Evolutionary conservation across 1,140 invertebrate species (phyloP).

Genomic region (Drosophila ogumai): DNA sequence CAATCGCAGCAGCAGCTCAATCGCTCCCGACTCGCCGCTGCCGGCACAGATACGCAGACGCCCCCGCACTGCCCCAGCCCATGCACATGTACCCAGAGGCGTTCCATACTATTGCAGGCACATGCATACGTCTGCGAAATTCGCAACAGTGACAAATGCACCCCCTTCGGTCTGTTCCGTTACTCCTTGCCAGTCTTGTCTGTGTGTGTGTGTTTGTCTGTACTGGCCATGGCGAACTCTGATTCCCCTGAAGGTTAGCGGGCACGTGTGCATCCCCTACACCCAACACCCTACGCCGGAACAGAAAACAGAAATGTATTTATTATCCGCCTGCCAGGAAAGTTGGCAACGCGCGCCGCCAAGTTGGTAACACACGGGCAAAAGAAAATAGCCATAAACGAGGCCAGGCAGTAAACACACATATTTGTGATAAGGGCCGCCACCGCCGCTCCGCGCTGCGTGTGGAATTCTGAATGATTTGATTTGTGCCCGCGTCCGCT

Average conservation of each 20-base stretch:
- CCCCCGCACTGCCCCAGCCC: constrained; percentile 20
- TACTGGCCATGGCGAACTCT: constrained; percentile 7
- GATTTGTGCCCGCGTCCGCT: constrained; percentile 10
- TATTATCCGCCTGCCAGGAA: constrained; percentile 5
- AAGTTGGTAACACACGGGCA: constrained; percentile 26
- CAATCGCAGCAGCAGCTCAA: constrained; percentile 20
- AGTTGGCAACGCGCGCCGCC: constrained; percentile 10
- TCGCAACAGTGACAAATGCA: constrained; percentile 37
- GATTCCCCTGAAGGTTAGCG: constrained; percentile 10
- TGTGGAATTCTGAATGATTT: constrained; percentile 47
- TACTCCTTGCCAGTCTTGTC: constrained; percentile 24
- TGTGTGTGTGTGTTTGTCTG: constrained; percentile 5
- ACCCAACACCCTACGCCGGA: neutral
- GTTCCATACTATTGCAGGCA: neutral
- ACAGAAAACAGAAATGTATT: constrained; percentile 13
- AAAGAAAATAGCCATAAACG: constrained; percentile 38
- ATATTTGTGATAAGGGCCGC: constrained; percentile 34
- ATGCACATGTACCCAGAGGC: constrained; percentile 1
- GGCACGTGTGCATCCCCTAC: constrained; percentile 30
- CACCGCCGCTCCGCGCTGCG: constrained; percentile 10
- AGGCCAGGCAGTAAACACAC: constrained; percentile 18
- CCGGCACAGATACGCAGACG: constrained; percentile 33
- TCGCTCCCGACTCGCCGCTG: constrained; percentile 5
- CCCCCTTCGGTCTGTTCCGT: constrained; percentile 31
- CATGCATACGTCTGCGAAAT: constrained; percentile 7